Evolutionary conservation across 2,797 vertebrate genomes (phyloP), one percentile per base, ranked within the genome.

Genomic region (Gobionotothen gibberifrons): DNA sequence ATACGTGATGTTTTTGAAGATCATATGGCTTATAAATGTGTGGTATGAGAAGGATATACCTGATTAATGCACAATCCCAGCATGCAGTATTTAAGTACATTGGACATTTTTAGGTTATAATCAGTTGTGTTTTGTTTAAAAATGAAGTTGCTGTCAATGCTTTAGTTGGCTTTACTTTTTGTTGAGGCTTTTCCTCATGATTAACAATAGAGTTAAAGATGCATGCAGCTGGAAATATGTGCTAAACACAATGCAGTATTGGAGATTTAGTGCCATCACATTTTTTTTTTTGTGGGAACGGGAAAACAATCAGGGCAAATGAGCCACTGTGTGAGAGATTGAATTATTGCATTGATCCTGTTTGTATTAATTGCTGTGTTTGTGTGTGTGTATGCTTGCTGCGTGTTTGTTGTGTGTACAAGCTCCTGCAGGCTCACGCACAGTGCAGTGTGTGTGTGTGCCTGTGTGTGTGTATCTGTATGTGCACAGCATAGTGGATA

Each of bases 31-130:
- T 52, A 15, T 55, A 44, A 56, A 63, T 53, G 13, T 59, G 56
- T 72, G 62, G 19, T 21, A 76, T 64, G 51, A 11, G 52, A 80
- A 82, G 79, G 69, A 59, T 71, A 75, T 51, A 63, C 69, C 53
- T 68, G 49, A 62, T 73, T 36, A 36, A 32, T 78, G 54, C 70
- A 79, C 15, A 81, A 79, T 81, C 70, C 83, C 29, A 57, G 44
- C 26, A 55, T 77, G 49, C 56, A 69, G 22, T 58, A 36, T 16
- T 64, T 49, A 59, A 51, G 51, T 32, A 29, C 53, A 67, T 1
- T 47, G 49, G 6, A 57, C 8, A 44, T 73, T 62, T 71, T 70
- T 63, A 47, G 51, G 29, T 48, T 60, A 26, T 46, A 39, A 58
- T 81, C 46, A 52, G 40, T 58, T 48, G 29, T 76, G 52, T 70